A percentile compares a stretch with the other conserved stretches of the same genome.
Evolutionary conservation across 1,140 invertebrate genomes (phyloP).

Genomic region (Conus betulinus): DNA sequence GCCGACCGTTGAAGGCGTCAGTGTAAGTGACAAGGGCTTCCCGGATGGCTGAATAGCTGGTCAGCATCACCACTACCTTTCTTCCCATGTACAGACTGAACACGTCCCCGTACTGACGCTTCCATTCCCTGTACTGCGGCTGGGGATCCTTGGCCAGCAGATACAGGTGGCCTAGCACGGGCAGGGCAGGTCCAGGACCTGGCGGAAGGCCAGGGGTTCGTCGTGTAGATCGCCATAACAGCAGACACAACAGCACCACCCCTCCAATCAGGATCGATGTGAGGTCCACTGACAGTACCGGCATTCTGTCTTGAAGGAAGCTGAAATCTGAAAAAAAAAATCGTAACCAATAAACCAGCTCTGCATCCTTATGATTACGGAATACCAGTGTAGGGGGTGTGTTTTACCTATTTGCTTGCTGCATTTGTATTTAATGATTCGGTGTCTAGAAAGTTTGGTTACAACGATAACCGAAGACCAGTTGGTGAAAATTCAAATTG

Average conservation of each 20-base stretch:
- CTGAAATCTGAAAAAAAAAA: too few species aligned
- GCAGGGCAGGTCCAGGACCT: slow-evolving; percentile 24
- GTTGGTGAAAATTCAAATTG: too few species aligned
- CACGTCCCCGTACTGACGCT: slow-evolving; percentile 50
- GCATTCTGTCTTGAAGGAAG: too few species aligned
- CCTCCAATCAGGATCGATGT: too few species aligned
- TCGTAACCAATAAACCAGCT: too few species aligned
- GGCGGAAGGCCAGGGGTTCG: slow-evolving; percentile 23
- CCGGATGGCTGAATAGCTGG: slow-evolving; percentile 43
- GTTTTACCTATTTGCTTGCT: too few species aligned
- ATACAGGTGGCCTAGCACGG: slow-evolving; percentile 45
- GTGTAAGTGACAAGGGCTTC: slow-evolving; percentile 47
- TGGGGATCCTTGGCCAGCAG: slow-evolving; percentile 35
- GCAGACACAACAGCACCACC: background rate
- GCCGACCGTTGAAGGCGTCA: slow-evolving; percentile 40
- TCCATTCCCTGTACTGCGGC: slow-evolving; percentile 13
- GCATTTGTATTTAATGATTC: too few species aligned
- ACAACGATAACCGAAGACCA: too few species aligned
- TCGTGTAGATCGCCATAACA: background rate
- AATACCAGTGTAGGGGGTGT: too few species aligned
- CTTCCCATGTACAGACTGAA: slow-evolving; percentile 42
- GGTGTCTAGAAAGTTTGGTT: too few species aligned
- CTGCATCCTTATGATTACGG: too few species aligned
- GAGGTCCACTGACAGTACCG: too few species aligned
- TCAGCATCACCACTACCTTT: slow-evolving; percentile 39